Evolutionary conservation across 2,113 vertebrate genomes (phyloP).

Genomic region (Bothrops jararaca): DNA sequence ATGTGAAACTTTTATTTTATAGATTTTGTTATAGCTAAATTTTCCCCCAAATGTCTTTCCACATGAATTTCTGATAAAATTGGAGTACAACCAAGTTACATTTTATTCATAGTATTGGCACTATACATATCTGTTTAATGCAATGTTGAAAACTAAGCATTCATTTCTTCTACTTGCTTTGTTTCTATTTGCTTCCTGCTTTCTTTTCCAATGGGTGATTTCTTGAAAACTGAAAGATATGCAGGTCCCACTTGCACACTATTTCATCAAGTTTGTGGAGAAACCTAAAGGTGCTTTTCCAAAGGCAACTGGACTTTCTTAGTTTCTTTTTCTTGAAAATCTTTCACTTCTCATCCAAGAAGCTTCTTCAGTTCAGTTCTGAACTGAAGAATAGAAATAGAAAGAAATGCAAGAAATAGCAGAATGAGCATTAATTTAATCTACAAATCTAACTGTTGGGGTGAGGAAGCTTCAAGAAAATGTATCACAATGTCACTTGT

Average conservation of each 20-base stretch:
- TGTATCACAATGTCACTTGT: background rate
- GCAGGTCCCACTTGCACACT: background rate
- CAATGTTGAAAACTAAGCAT: background rate
- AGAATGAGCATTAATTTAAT: background rate
- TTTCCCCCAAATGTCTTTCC: slow-evolving; percentile 70
- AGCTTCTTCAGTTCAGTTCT: background rate
- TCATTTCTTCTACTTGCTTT: background rate
- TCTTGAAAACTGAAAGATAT: background rate
- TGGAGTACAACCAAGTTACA: slow-evolving; percentile 57
- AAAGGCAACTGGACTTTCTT: background rate
- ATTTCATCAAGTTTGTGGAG: background rate
- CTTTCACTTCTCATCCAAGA: background rate
- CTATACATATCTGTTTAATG: slow-evolving; percentile 41
- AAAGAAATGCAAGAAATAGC: background rate
- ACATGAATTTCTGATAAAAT: slow-evolving; percentile 55
- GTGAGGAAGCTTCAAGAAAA: background rate
- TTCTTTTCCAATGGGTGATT: background rate
- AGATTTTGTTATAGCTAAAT: slow-evolving; percentile 71
- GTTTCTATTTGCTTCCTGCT: background rate
- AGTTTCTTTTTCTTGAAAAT: background rate
- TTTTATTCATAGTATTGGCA: slow-evolving; percentile 51
- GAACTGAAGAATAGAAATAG: background rate
- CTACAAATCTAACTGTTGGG: background rate
- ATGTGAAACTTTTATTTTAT: slow-evolving; percentile 74
- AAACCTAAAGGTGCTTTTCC: background rate